These are phyloP conservation scores for Amphipyra tragopoginis DNA, from an alignment of 2,888 invertebrate species.

Conservation along the genomic window DNA sequence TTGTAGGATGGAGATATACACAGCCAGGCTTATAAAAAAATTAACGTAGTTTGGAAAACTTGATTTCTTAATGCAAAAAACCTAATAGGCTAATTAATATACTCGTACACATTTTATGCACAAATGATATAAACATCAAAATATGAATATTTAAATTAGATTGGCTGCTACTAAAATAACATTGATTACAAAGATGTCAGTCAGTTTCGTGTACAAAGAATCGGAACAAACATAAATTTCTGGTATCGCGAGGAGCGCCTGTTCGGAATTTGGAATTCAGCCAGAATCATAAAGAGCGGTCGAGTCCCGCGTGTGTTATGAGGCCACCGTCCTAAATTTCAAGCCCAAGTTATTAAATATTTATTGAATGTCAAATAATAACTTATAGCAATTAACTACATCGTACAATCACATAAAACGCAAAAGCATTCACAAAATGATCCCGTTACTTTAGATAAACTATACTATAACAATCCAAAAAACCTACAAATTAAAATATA, in stretches of 20 bases:
- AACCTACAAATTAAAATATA: too few species aligned
- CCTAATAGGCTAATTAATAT: too few species aligned
- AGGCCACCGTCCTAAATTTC: constrained; percentile 80
- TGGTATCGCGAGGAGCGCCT: constrained; percentile 69
- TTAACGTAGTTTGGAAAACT: too few species aligned
- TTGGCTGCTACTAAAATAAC: constrained; percentile 9
- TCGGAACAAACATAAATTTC: constrained; percentile 73
- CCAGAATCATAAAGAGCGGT: constrained; percentile 78
- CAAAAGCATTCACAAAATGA: neutral
- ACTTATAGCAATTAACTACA: constrained; percentile 56
- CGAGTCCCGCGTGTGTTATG: constrained; percentile 74
- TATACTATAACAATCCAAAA: too few species aligned
- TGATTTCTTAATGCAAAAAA: too few species aligned
- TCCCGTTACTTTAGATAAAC: too few species aligned
- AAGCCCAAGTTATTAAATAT: constrained; percentile 74
- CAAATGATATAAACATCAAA: too few species aligned
- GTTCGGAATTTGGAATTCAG: constrained; percentile 79
- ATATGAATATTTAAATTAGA: too few species aligned
- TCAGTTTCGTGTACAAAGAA: constrained; percentile 62
- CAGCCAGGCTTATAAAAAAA: too few species aligned
- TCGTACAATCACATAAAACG: constrained; percentile 7
- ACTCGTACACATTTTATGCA: too few species aligned
- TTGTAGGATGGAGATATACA: too few species aligned
- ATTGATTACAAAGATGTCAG: constrained; percentile 46
- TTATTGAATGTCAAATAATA: constrained; percentile 65